phyloP scores from a whole-genome alignment of 2,888 invertebrate species.

The Calameuta filiformis region DNA sequence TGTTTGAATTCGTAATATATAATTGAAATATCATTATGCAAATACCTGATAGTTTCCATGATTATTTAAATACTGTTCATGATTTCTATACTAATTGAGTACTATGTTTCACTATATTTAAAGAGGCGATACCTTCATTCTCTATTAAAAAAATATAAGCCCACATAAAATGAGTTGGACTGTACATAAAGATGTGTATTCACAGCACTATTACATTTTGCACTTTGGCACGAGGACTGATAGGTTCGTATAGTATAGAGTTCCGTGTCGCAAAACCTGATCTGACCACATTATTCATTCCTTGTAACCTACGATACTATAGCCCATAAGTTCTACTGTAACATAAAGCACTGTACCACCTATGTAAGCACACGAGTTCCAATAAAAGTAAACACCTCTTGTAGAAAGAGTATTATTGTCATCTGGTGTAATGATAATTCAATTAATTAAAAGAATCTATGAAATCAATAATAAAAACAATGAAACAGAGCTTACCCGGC shows the following conservation, averaged over 20 bases:
- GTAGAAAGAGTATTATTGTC: slow-evolving; percentile 19
- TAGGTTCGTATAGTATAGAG: not conserved
- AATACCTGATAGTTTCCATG: not conserved
- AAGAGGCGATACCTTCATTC: not conserved
- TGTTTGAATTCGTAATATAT: not conserved
- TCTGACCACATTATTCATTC: slow-evolving; percentile 15
- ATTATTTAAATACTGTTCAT: not conserved
- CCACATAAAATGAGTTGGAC: not conserved
- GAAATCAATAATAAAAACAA: not conserved
- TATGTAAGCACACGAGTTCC: slow-evolving; percentile 29
- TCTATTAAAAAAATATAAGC: not conserved
- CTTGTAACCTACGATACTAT: not conserved
- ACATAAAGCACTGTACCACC: slow-evolving; percentile 26
- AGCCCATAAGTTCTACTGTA: slow-evolving; percentile 11
- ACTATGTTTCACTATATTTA: not conserved
- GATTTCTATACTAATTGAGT: not conserved
- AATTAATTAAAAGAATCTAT: not conserved
- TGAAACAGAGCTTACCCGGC: not conserved
- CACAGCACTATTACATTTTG: not conserved
- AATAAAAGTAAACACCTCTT: slow-evolving; percentile 29
- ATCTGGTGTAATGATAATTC: not conserved
- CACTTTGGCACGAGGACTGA: not conserved
- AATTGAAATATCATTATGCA: not conserved
- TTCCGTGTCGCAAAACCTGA: not conserved
- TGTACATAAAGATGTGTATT: not conserved